A percentile compares a stretch with the other conserved stretches of the same genome.
These are phyloP conservation scores for Fregetta grallaria DNA, from an alignment of 2,113 vertebrate species.

Conservation along the genomic window DNA sequence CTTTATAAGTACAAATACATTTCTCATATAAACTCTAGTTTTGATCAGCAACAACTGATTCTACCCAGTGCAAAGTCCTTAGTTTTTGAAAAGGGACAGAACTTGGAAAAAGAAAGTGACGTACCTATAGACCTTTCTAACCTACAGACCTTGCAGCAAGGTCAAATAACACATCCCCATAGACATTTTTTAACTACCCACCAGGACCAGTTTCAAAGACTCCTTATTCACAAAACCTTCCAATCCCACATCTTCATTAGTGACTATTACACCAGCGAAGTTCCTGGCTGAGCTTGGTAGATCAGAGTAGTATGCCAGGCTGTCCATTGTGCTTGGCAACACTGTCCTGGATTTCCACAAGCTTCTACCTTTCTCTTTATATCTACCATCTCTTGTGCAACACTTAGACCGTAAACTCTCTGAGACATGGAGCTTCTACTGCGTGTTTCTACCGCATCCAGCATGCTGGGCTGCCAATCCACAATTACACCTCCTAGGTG, in stretches of 20 bases:
- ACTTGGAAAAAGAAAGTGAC: background rate
- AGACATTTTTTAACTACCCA: background rate
- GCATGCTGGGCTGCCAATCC: background rate
- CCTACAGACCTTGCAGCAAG: background rate
- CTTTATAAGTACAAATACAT: background rate
- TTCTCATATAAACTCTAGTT: background rate
- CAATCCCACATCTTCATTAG: background rate
- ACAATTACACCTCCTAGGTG: constrained; percentile 49
- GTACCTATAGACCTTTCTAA: background rate
- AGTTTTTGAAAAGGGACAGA: background rate
- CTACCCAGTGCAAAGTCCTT: background rate
- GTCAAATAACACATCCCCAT: background rate
- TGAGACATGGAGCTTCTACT: background rate
- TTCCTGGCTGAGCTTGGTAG: background rate
- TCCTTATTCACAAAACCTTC: background rate
- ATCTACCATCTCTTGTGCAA: background rate
- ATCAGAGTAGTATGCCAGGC: background rate
- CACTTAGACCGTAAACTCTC: background rate
- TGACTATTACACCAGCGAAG: background rate
- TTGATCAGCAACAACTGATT: background rate
- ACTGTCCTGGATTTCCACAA: background rate
- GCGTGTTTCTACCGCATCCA: background rate
- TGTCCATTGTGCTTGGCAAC: background rate
- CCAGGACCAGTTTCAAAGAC: background rate
- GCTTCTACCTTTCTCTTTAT: constrained; percentile 5